A percentile compares a stretch with the other conserved stretches of the same genome.
phyloP scores from a whole-genome alignment of 2,888 invertebrate genomes.

The Cetonia aurata region DNA sequence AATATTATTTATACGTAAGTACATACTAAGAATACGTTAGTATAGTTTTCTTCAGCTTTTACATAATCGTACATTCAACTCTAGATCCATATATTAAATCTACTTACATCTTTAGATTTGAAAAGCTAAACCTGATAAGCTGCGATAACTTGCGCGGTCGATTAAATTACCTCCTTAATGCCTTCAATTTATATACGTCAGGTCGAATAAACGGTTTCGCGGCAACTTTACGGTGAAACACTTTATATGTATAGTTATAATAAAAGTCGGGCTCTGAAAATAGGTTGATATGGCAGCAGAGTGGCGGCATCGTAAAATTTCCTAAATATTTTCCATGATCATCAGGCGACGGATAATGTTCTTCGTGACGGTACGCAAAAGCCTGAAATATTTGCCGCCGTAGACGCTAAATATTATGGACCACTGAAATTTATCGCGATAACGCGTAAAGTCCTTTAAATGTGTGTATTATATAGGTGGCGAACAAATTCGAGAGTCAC shows the following conservation, averaged over 20 bases:
- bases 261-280: conserved; percentile 29
- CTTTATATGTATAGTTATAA: conserved; percentile 32
- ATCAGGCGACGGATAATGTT: conserved; percentile 35
- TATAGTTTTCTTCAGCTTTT: too few species aligned
- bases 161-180: conserved; percentile 29
- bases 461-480: conserved; percentile 12
- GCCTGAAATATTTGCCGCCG: conserved; percentile 35
- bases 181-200: conserved; percentile 25
- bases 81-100: too few species aligned
- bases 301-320: conserved; percentile 26
- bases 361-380: conserved; percentile 36
- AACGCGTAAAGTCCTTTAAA: conserved; percentile 21
- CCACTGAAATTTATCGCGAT: conserved; percentile 26
- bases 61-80: too few species aligned
- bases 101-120: too few species aligned
- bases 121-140: conserved; percentile 11
- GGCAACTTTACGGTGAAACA: conserved; percentile 22
- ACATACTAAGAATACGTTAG: too few species aligned
- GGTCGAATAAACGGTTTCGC: conserved; percentile 14
- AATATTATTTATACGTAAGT: too few species aligned
- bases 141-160: conserved; percentile 12
- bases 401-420: conserved; percentile 23
- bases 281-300: conserved; percentile 14
- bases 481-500: conserved; percentile 21
- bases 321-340: conserved; percentile 34